phyloP scores from a whole-genome alignment of 2,113 vertebrate species.

The Osmerus eperlanus region DNA sequence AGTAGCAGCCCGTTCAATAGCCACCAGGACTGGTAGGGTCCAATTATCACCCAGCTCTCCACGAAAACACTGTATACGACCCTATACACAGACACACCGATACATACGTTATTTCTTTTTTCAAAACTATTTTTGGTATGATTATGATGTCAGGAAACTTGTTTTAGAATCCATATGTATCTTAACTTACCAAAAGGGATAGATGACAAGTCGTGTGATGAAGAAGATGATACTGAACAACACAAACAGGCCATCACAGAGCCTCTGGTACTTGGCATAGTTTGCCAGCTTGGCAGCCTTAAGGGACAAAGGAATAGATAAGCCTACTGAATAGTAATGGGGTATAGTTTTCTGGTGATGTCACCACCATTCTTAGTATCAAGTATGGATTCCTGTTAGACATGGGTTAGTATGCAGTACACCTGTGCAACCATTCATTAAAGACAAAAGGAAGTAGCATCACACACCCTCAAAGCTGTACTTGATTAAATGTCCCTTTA shows the following conservation, averaged over 20 bases:
- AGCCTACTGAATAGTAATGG: neutral
- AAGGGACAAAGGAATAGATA: constrained; percentile 34
- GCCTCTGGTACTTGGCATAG: constrained; percentile 92
- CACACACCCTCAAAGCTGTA: neutral
- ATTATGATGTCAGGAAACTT: no score
- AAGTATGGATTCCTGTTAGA: neutral
- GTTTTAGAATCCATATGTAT: neutral
- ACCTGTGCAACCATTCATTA: neutral
- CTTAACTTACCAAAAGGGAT: constrained; percentile 86
- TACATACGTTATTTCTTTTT: constrained; percentile 19
- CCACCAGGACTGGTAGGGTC: constrained; percentile 91
- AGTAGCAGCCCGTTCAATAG: constrained; percentile 85
- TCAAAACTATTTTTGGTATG: no score
- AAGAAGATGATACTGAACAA: constrained; percentile 88
- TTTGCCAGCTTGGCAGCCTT: constrained; percentile 95
- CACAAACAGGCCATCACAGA: constrained; percentile 88
- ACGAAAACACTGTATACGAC: constrained; percentile 73
- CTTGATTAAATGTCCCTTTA: no score
- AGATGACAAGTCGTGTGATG: constrained; percentile 83
- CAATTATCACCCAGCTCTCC: constrained; percentile 90
- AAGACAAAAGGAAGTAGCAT: neutral
- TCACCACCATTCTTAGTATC: neutral
- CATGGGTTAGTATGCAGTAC: neutral
- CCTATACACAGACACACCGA: constrained; percentile 36
- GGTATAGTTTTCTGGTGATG: neutral